Percentiles rank a stretch among this genome's conserved stretches.
Conservation (phyloP, 2,113 vertebrate genomes). For the Baryphthengus martii region DNA sequence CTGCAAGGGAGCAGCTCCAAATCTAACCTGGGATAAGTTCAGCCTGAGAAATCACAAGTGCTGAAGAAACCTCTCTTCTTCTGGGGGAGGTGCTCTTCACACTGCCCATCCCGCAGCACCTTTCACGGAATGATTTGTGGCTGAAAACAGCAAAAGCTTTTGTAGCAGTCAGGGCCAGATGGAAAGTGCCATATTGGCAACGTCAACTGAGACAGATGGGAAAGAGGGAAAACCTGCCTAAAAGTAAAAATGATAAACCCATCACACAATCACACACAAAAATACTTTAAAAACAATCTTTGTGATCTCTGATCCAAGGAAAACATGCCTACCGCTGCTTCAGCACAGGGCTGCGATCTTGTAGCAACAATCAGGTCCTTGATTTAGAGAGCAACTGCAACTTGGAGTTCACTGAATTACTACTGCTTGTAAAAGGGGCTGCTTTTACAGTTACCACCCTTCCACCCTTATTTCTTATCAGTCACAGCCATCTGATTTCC, state of each 20-base stretch:
- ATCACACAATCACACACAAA: slow-evolving; percentile 36
- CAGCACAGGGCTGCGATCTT: not conserved
- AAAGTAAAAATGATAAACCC: slow-evolving; percentile 47
- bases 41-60: slow-evolving; percentile 40
- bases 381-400: not conserved
- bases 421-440: not conserved
- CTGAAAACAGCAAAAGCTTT: slow-evolving; percentile 65
- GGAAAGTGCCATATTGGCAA: slow-evolving; percentile 66
- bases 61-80: not conserved
- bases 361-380: not conserved
- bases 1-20: slow-evolving; percentile 4
- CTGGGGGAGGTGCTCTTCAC: slow-evolving; percentile 52
- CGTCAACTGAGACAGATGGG: slow-evolving; percentile 61
- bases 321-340: not conserved
- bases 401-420: not conserved
- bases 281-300: slow-evolving; percentile 54
- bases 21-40: slow-evolving; percentile 15
- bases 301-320: slow-evolving; percentile 53
- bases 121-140: slow-evolving; percentile 3
- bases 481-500: not conserved
- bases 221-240: slow-evolving; percentile 57
- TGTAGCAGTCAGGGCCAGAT: slow-evolving; percentile 55
- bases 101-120: slow-evolving; percentile 49
- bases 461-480: not conserved
- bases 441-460: not conserved